A percentile compares a stretch with the other conserved stretches of the same genome.
Conservation (phyloP, 2,113 vertebrate species). For the Sterna hirundo region DNA sequence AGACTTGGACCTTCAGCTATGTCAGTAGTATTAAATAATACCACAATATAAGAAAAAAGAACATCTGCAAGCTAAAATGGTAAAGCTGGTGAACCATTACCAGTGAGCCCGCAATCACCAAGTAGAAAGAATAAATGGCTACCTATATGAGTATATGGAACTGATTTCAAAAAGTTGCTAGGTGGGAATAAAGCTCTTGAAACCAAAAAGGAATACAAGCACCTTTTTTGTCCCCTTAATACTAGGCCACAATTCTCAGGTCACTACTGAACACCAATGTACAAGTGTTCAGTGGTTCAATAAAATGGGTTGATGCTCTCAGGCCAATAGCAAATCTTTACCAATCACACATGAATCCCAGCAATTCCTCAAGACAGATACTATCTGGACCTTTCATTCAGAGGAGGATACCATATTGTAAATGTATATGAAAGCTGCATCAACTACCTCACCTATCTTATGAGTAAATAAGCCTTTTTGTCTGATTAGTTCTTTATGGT, state of each 20-base stretch:
- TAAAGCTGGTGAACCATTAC: neutral
- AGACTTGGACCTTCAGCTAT: neutral
- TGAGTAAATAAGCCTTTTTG: neutral
- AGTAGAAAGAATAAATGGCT: neutral
- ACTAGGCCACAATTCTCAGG: neutral
- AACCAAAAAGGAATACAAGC: neutral
- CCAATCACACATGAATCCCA: neutral
- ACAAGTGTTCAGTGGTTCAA: neutral
- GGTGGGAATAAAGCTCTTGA: neutral
- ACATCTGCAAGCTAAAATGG: neutral
- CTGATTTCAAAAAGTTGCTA: neutral
- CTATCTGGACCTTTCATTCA: neutral
- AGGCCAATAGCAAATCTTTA: neutral
- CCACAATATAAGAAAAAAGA: neutral
- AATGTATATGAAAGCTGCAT: neutral
- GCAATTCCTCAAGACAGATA: neutral
- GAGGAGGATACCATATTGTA: neutral
- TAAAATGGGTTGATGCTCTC: neutral
- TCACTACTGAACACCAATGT: neutral
- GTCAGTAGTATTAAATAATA: neutral
- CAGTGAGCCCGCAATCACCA: neutral
- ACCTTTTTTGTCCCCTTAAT: neutral
- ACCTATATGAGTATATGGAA: neutral
- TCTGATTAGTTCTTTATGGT: neutral
- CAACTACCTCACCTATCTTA: neutral